Percentiles rank a stretch among this genome's conserved stretches.
phyloP scores from a whole-genome alignment of 2,797 vertebrate genomes.

The Notamacropus eugenii region DNA sequence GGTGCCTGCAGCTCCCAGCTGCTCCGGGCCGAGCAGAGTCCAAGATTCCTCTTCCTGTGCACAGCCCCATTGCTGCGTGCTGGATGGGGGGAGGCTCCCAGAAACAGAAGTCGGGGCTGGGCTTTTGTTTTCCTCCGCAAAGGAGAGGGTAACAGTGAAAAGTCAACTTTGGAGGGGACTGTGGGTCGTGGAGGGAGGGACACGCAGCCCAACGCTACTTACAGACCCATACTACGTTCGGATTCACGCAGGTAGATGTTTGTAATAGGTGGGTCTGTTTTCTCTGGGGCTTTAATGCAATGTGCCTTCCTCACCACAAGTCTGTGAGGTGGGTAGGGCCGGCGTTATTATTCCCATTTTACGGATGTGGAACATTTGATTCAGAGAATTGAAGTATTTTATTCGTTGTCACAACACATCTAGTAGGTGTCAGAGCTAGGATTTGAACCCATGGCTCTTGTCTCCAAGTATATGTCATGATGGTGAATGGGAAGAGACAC shows the following conservation, averaged over 20 bases:
- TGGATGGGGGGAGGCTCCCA: neutral
- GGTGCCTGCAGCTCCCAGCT: neutral
- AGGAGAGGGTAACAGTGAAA: neutral
- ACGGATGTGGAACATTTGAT: neutral
- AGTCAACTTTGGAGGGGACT: neutral
- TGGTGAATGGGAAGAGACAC: neutral
- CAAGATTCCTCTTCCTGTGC: constrained; percentile 5
- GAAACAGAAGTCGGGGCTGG: neutral
- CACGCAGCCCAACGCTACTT: neutral
- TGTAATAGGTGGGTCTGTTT: neutral
- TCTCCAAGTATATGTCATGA: neutral
- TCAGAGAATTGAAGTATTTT: neutral
- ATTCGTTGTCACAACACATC: neutral
- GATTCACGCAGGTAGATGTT: neutral
- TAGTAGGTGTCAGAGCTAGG: neutral
- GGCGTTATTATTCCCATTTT: neutral
- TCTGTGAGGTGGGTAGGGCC: neutral
- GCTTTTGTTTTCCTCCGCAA: neutral
- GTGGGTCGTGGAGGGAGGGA: neutral
- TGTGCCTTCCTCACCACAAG: neutral
- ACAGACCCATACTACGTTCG: neutral
- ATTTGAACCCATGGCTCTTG: neutral
- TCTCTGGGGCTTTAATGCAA: neutral
- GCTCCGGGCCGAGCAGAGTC: neutral
- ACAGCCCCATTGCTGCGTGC: neutral